A percentile compares a stretch with the other conserved stretches of the same genome.
These are phyloP conservation scores for Apostichopus californicus DNA, from an alignment of 35 echinoderm and acorn worm species.

Conservation along the genomic window DNA sequence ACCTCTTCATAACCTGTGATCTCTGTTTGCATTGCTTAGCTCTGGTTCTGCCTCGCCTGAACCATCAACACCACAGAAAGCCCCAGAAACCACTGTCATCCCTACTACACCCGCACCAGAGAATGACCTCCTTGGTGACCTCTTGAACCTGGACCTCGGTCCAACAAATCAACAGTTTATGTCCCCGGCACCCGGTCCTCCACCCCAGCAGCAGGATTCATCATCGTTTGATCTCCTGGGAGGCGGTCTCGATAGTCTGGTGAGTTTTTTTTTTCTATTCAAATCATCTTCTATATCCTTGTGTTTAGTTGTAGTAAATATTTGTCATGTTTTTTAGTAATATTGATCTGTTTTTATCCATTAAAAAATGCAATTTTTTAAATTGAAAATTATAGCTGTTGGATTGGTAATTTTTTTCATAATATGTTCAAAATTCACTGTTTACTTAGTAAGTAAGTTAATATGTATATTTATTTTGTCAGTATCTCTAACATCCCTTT, in stretches of 20 bases:
- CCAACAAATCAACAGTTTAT: constrained; percentile 53
- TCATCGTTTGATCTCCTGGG: constrained; percentile 78
- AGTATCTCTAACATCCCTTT: too few relatives aligned
- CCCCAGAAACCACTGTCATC: constrained; percentile 57
- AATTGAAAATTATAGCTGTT: too few relatives aligned
- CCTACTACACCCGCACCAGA: constrained; percentile 38
- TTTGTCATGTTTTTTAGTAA: too few relatives aligned
- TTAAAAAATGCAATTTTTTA: too few relatives aligned
- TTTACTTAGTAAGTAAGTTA: too few relatives aligned
- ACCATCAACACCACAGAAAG: constrained; percentile 39
- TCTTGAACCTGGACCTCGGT: constrained; percentile 95
- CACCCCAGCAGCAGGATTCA: constrained; percentile 59
- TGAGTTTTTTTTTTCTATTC: constrained; percentile 47
- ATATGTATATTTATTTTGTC: too few relatives aligned
- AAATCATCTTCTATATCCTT: not conserved
- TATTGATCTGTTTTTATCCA: too few relatives aligned
- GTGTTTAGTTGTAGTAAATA: too few relatives aligned
- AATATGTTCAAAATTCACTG: too few relatives aligned
- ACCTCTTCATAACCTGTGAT: too few relatives aligned
- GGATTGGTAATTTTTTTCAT: too few relatives aligned
- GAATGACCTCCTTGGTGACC: constrained; percentile 91
- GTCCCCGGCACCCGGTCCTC: constrained; percentile 43
- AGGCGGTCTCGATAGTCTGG: constrained; percentile 89
- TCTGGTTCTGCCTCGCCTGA: constrained; percentile 89
- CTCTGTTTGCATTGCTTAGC: constrained; percentile 15